Evolutionary conservation across 2,113 vertebrate genomes (phyloP).

Genomic region (Uria aalge): DNA sequence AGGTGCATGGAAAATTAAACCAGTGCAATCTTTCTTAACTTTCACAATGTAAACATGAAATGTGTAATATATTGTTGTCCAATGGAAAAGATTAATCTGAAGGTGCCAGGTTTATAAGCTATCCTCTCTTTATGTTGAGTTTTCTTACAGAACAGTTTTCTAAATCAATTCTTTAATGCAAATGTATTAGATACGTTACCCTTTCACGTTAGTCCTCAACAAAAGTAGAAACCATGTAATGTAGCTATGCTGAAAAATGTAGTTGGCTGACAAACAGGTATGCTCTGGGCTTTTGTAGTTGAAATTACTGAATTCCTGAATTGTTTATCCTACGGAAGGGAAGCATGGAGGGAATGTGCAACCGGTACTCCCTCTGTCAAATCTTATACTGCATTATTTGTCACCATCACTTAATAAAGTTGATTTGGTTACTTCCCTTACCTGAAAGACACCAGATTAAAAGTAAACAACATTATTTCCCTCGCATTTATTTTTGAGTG

Average conservation of each 20-base stretch:
- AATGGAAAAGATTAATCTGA: neutral
- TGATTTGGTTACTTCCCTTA: neutral
- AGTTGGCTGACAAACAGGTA: neutral
- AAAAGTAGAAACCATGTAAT: neutral
- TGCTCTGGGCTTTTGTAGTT: neutral
- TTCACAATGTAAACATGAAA: neutral
- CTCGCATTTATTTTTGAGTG: neutral
- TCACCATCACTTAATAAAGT: neutral
- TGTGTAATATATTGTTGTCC: neutral
- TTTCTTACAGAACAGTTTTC: neutral
- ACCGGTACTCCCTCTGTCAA: neutral
- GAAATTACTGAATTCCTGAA: neutral
- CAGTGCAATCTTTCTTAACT: neutral
- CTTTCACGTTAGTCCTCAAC: neutral
- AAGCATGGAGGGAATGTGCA: neutral
- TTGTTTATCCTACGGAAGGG: neutral
- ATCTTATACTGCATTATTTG: neutral
- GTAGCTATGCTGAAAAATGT: neutral
- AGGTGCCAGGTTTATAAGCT: neutral
- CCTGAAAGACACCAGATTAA: neutral
- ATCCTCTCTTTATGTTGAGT: neutral
- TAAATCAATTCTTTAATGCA: neutral
- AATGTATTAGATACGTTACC: neutral
- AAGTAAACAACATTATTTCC: neutral
- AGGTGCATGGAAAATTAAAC: neutral